Conservation (phyloP, 2,888 invertebrate genomes). For the Drosophila nr. perissopoda region DNA sequence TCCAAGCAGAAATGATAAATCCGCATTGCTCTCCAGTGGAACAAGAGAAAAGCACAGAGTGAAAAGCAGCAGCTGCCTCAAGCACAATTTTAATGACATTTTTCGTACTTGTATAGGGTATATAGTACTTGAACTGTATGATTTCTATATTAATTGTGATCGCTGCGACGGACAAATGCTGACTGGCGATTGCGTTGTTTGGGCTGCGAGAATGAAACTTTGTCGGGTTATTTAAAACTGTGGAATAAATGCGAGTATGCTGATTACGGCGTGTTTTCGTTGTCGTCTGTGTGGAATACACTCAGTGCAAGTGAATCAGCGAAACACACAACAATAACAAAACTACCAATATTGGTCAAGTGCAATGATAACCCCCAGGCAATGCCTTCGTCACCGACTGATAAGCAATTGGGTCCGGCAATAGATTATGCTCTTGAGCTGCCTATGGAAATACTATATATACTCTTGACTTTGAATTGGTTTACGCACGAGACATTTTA, state of each 20-base stretch:
- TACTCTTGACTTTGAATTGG: constrained; percentile 60
- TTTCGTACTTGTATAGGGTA: constrained; percentile 10
- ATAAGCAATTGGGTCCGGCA: constrained; percentile 46
- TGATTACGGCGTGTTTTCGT: constrained; percentile 21
- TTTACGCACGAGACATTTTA: constrained; percentile 58
- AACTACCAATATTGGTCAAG: constrained; percentile 61
- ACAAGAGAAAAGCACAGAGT: constrained; percentile 37
- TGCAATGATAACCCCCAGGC: constrained; percentile 63
- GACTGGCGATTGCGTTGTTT: constrained; percentile 63
- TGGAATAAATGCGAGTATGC: constrained; percentile 26
- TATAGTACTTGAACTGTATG: background rate
- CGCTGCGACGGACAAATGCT: constrained; percentile 53
- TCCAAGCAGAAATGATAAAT: constrained; percentile 66
- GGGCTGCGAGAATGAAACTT: constrained; percentile 63
- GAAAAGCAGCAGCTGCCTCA: constrained; percentile 34
- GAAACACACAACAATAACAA: constrained; percentile 16
- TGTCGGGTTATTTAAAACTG: constrained; percentile 41
- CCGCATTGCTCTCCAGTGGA: constrained; percentile 34
- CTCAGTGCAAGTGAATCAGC: constrained; percentile 65
- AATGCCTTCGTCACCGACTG: constrained; percentile 46
- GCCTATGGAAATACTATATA: background rate
- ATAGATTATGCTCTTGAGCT: constrained; percentile 19
- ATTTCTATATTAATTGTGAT: constrained; percentile 31
- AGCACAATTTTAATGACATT: constrained; percentile 24
- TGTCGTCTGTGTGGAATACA: constrained; percentile 38